phyloP scores from a whole-genome alignment of 2,888 invertebrate genomes.

The Isoperla grammatica region DNA sequence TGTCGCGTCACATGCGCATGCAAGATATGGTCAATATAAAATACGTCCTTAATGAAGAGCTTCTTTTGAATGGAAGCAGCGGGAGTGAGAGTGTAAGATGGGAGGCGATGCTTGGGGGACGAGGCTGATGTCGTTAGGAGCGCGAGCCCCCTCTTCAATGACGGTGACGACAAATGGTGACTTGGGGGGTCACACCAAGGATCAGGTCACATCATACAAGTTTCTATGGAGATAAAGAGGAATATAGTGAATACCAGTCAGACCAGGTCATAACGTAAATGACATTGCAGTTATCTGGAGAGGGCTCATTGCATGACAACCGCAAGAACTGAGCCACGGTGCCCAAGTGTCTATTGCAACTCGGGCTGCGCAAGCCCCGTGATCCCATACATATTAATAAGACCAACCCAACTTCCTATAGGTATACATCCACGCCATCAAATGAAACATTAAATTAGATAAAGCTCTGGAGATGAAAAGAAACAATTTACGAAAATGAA shows the following conservation, averaged over 20 bases:
- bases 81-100: too few relatives aligned
- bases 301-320: constrained; percentile 3
- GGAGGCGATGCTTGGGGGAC: too few relatives aligned
- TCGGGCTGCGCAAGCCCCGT: neutral
- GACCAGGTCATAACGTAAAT: constrained; percentile 14
- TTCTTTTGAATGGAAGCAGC: too few relatives aligned
- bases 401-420: constrained; percentile 10
- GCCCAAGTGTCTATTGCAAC: too few relatives aligned
- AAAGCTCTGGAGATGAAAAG: constrained; percentile 15
- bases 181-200: constrained; percentile 8
- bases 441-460: constrained; percentile 12
- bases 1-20: too few relatives aligned
- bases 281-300: constrained; percentile 13
- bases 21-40: too few relatives aligned
- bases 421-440: neutral
- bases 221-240: constrained; percentile 6
- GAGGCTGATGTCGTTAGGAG: constrained; percentile 10
- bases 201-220: neutral
- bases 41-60: too few relatives aligned
- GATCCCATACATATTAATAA: constrained; percentile 13
- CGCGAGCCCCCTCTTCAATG: constrained; percentile 16
- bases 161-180: constrained; percentile 15
- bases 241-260: constrained; percentile 6
- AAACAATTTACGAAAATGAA: constrained; percentile 9
- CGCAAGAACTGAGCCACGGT: constrained; percentile 2